Conservation (phyloP, 2,888 invertebrate genomes). For the Polydrusus cervinus region DNA sequence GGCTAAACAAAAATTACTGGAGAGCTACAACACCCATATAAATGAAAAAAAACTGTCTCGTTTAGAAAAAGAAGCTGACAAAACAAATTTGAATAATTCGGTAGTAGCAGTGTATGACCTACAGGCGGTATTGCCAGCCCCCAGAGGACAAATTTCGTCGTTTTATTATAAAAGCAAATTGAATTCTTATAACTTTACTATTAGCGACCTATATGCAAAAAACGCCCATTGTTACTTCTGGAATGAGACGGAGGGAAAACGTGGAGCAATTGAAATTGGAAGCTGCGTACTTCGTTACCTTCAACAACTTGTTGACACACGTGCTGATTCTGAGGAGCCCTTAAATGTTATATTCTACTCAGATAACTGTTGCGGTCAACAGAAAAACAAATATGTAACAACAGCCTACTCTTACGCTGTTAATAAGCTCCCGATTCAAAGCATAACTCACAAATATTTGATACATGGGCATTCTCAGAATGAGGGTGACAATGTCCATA, state of each 20-base stretch:
- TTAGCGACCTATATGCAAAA: constrained; percentile 53
- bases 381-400: neutral
- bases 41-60: too few relatives aligned
- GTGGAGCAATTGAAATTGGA: constrained; percentile 11
- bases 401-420: neutral
- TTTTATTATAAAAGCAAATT: too few relatives aligned
- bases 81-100: too few relatives aligned
- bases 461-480: neutral
- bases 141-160: too few relatives aligned
- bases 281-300: constrained; percentile 1
- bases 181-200: neutral
- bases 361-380: neutral
- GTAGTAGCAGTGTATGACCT: too few relatives aligned
- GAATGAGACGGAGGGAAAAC: constrained; percentile 14
- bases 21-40: too few relatives aligned
- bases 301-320: neutral
- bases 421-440: neutral
- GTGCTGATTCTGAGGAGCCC: too few relatives aligned
- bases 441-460: neutral
- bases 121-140: too few relatives aligned
- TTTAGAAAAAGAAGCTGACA: too few relatives aligned
- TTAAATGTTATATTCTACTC: too few relatives aligned
- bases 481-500: neutral
- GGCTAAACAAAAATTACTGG: too few relatives aligned
- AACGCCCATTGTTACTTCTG: constrained; percentile 24